Conservation (phyloP, 2,888 invertebrate species). For the Mantis religiosa region DNA sequence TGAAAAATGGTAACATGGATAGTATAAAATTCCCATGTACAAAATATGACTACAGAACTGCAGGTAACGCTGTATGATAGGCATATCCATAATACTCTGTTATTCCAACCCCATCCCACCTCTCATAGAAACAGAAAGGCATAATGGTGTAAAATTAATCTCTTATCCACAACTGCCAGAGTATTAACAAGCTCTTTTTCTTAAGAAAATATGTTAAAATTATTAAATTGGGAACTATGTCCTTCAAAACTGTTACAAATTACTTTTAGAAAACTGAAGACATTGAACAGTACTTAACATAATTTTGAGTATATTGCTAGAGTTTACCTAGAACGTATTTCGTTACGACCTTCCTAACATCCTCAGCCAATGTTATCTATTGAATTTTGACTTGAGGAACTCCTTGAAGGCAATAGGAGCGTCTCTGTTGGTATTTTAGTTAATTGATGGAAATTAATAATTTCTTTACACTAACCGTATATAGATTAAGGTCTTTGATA, state of each 20-base stretch:
- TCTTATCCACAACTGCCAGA: neutral
- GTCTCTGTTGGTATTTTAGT: too few species aligned
- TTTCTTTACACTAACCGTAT: too few species aligned
- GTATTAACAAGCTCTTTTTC: neutral
- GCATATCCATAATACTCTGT: neutral
- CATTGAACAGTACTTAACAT: too few species aligned
- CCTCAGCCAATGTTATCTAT: too few species aligned
- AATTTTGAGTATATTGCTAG: too few species aligned
- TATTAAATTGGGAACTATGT: neutral
- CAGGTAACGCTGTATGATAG: neutral
- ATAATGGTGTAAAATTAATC: neutral
- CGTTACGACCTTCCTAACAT: too few species aligned
- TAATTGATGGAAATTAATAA: too few species aligned
- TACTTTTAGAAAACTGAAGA: neutral
- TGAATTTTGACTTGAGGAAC: too few species aligned
- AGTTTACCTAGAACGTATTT: too few species aligned
- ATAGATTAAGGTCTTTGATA: too few species aligned
- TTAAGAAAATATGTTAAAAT: neutral
- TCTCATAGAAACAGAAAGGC: neutral
- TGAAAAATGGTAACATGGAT: conserved; percentile 19
- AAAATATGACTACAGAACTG: conserved; percentile 7
- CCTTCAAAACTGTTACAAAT: neutral
- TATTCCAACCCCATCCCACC: neutral
- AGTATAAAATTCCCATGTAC: conserved; percentile 20
- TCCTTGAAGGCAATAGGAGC: too few species aligned